Evolutionary conservation across 2,113 vertebrate species (phyloP).

Genomic region (Oreotragus oreotragus): DNA sequence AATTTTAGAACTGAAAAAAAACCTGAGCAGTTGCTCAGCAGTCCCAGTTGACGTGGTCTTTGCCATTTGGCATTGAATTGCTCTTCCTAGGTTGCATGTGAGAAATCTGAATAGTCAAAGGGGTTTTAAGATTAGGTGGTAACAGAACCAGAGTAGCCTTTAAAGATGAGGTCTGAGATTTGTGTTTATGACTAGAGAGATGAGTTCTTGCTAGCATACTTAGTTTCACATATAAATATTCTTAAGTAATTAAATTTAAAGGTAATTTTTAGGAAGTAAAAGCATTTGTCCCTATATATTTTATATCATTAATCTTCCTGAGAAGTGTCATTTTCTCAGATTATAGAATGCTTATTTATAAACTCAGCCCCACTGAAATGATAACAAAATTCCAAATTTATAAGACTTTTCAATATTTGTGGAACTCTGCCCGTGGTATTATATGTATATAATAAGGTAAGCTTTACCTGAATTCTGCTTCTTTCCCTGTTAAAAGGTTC

Average conservation of each 20-base stretch:
- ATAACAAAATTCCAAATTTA: neutral
- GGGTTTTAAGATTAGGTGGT: neutral
- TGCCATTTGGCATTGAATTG: neutral
- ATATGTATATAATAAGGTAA: neutral
- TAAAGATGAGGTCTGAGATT: neutral
- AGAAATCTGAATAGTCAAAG: neutral
- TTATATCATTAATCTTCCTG: slow-evolving; percentile 13
- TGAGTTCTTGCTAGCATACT: neutral
- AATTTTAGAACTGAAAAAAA: neutral
- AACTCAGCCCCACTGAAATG: neutral
- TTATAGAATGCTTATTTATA: neutral
- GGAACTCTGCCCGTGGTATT: neutral
- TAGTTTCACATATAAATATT: neutral
- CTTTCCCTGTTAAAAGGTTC: neutral
- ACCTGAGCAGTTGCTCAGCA: neutral
- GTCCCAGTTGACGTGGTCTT: neutral
- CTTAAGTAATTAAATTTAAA: neutral
- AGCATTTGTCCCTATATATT: neutral
- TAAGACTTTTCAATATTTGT: neutral
- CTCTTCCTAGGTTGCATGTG: neutral
- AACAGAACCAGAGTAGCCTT: neutral
- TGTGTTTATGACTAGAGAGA: neutral
- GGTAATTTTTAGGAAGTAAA: neutral
- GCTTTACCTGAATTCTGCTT: neutral
- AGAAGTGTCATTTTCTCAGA: neutral